Base-by-base conservation (phyloP, 2,113 vertebrate genomes). In the Sinocyclocheilus rhinocerous region DNA sequence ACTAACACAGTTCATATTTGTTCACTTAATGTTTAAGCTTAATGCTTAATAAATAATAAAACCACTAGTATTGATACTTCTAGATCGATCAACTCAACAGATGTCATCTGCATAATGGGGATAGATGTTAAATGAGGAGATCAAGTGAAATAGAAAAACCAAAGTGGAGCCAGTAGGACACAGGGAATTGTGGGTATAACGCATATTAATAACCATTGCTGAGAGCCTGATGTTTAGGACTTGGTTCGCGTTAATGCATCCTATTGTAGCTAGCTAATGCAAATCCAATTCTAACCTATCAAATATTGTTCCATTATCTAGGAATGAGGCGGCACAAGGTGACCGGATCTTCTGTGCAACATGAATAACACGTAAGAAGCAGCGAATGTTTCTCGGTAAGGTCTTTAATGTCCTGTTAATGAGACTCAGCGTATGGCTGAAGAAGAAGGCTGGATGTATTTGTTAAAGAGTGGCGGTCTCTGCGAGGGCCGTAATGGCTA, bases 401-500 rank as follows among this genome's bases (percentile, higher is more conserved):
- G 18, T 83, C 81, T 70, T 83, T 70, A 70, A 70, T 83, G 81
- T 55, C 63, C 36, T 2, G 52, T 48, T 42, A 63, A 73, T 82
- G 24, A 20, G 13, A 61, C 39, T 13, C 24, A 76, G 84, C 24
- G 75, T 84, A 33, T 72, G 65, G 63, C 52, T 57, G 26, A 70
- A 36, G 73, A 57, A 59, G 67, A 76, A 78, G 77, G 75, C 76
- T 76, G 61, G 76, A 52, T 77, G 26, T 80, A 83, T 81, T 79
- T 75, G 78, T 70, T 70, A 81, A 81, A 77, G 55, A 83, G 84
- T 87, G 79, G 75, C 88, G 55, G 67, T 63, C 70, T 67, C 73
- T 78, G 77, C 67, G 85, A 67, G 84, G 76, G 36, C 77, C 72
- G 55, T 55, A 79, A 81, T 55, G 76, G 81, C 79, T 89, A 89